Base-by-base conservation (phyloP, 2,888 invertebrate genomes). In the Polyploca ridens region DNA sequence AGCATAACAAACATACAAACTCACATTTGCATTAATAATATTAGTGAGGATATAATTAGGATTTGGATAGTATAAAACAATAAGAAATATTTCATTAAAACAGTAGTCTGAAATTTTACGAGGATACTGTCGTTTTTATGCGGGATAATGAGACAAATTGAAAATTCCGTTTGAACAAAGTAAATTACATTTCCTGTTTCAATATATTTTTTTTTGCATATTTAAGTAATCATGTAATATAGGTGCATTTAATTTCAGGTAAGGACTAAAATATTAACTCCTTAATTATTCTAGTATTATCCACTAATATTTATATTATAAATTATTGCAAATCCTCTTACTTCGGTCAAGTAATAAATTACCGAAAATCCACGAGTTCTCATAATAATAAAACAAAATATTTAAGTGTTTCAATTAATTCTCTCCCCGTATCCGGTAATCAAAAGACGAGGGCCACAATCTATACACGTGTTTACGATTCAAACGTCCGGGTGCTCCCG, bases 401-500 rank as follows among this genome's bases (percentile, higher is more conserved):
- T 13, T 54, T 0, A 3, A 5, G 2, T 10, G 14, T 6, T 61
- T 27, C 5, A 44, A 61, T 61, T 44, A 61, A 61, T 61, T 61
- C 27, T 61, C 16, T 41, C 1, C 5, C 13, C 16, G 41, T 60
- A 41, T 60, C 60, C 61, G 41, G 61, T 44, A 61, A 41, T 61
- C 61, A 41, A 61, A 61, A 54, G 54, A 54, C 19, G 19, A 10
- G 41, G 41, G 13, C 44, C 6, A 14, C 41, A 16, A 10, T 41
- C 19, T 41, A 19, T 41, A 41, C 61, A 19, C 5, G 35, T 59
- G 33, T 61, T 54, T 49, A 49, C 49, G 49, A 41, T 19, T 41
- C 44, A 10, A 27, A 44, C 62, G 58, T 63, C 64, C 66, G 62
- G 61, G 66, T 66, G 62, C 57, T 68, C 72, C 72, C 77, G 75